A percentile compares a stretch with the other conserved stretches of the same genome.
phyloP scores from a whole-genome alignment of 2,888 invertebrate genomes.

The Rhagium mordax region DNA sequence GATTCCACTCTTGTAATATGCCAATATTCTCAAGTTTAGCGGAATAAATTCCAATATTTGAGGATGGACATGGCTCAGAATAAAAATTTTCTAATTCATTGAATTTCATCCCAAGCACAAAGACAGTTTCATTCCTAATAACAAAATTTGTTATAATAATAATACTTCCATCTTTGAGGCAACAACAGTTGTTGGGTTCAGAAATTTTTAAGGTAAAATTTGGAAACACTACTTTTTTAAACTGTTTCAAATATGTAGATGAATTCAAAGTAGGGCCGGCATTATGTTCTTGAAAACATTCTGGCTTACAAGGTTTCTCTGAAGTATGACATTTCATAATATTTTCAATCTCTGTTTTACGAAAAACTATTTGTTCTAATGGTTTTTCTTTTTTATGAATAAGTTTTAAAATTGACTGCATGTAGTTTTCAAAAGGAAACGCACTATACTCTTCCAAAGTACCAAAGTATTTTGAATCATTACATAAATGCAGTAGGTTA shows the following conservation, averaged over 20 bases:
- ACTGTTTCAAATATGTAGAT: neutral
- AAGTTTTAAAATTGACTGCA: constrained; percentile 6
- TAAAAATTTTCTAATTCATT: neutral
- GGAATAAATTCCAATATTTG: neutral
- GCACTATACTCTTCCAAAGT: constrained; percentile 8
- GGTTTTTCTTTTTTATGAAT: constrained; percentile 9
- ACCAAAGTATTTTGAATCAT: constrained; percentile 4
- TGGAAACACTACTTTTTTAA: neutral
- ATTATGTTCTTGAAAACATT: constrained; percentile 12
- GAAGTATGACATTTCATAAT: neutral
- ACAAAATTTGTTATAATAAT: constrained; percentile 3
- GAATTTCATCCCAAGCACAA: neutral
- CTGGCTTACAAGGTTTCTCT: neutral
- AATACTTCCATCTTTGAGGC: neutral
- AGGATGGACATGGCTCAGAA: neutral
- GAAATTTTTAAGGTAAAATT: neutral
- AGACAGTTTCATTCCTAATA: neutral
- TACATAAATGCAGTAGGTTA: neutral
- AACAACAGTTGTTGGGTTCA: neutral
- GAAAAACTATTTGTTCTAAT: constrained; percentile 7
- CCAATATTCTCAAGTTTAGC: neutral
- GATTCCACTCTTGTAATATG: neutral
- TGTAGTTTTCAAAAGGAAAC: constrained; percentile 6
- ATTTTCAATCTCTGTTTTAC: constrained; percentile 11
- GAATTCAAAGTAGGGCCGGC: neutral